phyloP scores from a whole-genome alignment of 2,113 vertebrate genomes.

The Myocastor coypus region DNA sequence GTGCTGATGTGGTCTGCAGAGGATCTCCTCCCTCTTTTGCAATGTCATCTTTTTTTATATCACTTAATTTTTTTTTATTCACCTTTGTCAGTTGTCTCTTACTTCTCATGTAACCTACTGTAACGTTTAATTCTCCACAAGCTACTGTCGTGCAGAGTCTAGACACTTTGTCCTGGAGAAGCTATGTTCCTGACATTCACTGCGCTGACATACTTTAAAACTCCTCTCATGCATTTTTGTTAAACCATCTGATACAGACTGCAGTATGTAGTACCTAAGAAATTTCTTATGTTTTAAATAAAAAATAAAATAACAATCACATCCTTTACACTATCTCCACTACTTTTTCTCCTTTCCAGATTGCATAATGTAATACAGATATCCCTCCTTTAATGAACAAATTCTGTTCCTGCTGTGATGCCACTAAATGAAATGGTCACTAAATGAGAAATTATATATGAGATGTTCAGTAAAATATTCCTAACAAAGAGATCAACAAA shows the following conservation, averaged over 20 bases:
- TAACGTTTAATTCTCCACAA: not conserved
- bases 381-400: not conserved
- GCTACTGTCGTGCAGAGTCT: not conserved
- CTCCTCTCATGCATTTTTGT: not conserved
- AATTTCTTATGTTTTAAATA: slow-evolving; percentile 13
- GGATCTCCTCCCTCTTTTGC: not conserved
- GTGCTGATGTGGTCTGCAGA: not conserved
- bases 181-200: not conserved
- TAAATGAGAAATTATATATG: not conserved
- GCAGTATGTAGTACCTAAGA: not conserved
- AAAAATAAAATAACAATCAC: not conserved
- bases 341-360: not conserved
- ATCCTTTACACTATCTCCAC: not conserved
- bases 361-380: not conserved
- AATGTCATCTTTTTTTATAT: not conserved
- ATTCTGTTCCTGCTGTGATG: no score
- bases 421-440: no score
- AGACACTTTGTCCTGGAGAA: not conserved
- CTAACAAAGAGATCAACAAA: not conserved
- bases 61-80: not conserved
- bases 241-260: not conserved
- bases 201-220: not conserved
- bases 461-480: not conserved
- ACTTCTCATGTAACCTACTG: not conserved
- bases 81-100: not conserved